Percentiles rank a stretch among this genome's conserved stretches.
phyloP scores from a whole-genome alignment of 1,140 invertebrate genomes.

The Protaetia brevitarsis region DNA sequence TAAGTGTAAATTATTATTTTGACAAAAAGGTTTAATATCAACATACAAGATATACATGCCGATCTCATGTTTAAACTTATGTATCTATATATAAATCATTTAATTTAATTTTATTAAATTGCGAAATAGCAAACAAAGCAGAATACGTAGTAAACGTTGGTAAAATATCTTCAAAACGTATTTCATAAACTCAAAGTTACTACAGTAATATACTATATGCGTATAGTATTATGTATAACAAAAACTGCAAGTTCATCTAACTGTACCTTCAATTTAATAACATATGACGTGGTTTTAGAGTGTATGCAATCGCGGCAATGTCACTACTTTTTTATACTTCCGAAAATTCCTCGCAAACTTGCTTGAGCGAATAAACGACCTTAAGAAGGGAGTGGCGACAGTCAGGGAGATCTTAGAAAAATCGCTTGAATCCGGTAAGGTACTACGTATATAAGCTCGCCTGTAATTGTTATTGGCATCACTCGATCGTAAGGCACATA shows the following conservation, averaged over 20 bases:
- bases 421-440: conserved; percentile 1
- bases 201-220: no score
- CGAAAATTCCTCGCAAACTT: conserved; percentile 15
- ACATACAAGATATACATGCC: no score
- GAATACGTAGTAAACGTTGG: no score
- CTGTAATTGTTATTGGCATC: background rate
- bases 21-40: no score
- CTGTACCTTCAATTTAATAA: background rate
- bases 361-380: conserved; percentile 11
- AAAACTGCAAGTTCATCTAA: conserved; percentile 4
- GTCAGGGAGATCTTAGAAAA: conserved; percentile 16
- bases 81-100: no score
- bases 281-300: background rate
- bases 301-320: background rate
- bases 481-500: background rate
- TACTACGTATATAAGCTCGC: background rate
- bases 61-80: no score
- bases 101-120: no score
- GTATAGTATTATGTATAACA: no score
- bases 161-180: no score
- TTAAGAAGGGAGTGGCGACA: conserved; percentile 14
- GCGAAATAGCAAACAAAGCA: no score
- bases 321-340: conserved; percentile 12
- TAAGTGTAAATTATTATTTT: no score
- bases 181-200: no score